phyloP scores from a whole-genome alignment of 1,140 invertebrate genomes.

The Drosophila bipectinata region DNA sequence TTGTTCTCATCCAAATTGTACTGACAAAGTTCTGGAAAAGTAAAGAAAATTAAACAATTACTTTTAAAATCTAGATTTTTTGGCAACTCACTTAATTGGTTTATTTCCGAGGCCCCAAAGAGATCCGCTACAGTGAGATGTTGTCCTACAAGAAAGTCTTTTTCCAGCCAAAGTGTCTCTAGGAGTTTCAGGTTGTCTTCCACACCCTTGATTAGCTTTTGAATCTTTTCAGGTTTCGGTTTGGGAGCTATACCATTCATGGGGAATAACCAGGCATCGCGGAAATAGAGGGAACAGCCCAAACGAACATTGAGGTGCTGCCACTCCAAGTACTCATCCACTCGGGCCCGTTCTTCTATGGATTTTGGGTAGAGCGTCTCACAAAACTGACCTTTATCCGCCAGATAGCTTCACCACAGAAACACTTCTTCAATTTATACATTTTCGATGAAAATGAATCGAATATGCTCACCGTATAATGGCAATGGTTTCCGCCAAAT shows the following conservation, averaged over 20 bases:
- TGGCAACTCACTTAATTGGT: conserved; percentile 89
- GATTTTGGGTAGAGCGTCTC: conserved; percentile 90
- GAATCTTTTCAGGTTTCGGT: conserved; percentile 84
- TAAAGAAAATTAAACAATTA: not conserved
- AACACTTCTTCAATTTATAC: too few species aligned
- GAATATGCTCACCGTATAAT: conserved; percentile 84
- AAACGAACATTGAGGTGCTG: conserved; percentile 90
- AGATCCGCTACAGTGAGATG: conserved; percentile 91
- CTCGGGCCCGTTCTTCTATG: conserved; percentile 87
- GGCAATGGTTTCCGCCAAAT: conserved; percentile 88
- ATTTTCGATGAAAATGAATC: not conserved
- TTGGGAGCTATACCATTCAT: conserved; percentile 78
- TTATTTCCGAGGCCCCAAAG: conserved; percentile 91
- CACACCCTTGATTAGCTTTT: conserved; percentile 84
- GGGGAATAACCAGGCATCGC: conserved; percentile 85
- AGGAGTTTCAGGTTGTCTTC: conserved; percentile 85
- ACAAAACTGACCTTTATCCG: conserved; percentile 81
- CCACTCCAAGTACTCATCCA: conserved; percentile 95
- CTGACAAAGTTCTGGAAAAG: conserved; percentile 85
- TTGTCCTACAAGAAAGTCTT: conserved; percentile 88
- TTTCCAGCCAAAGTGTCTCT: conserved; percentile 87
- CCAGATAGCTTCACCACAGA: conserved; percentile 56
- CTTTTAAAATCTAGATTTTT: not conserved
- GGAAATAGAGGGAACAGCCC: conserved; percentile 88
- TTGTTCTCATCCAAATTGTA: conserved; percentile 85